Evolutionary conservation across 1,140 invertebrate genomes (phyloP), one percentile per base, ranked within the genome.

Genomic region (Cardiocondyla obscurior): DNA sequence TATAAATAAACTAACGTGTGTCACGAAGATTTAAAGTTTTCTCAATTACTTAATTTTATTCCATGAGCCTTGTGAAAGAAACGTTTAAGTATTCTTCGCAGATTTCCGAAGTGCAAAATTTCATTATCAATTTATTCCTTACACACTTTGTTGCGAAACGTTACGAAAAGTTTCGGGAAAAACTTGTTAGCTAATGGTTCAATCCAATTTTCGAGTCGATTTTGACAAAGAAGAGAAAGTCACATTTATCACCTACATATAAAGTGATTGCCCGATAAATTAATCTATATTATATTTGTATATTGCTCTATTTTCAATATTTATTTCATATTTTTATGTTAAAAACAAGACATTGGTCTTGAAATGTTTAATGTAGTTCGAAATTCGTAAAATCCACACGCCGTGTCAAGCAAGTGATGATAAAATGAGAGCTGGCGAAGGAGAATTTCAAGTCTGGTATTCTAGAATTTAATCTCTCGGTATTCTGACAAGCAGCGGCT

Each of bases 381-480:
- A 77, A 77, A 65, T 51, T 39, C 14, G 2, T 65, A 49, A n/a
- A 51, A 65, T 77, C 8, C 16, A 30, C 22, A 19, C 7, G 14
- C 12, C 39, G 22, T 53, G 6, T 53, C 74, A 36, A 28, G 44
- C 36, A 51, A 51, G 2, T 1, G 19, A 5, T 6, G 16, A 65
- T 25, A 49, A 3, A 39, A 25, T 39, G 60, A 51, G 10, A 14
- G 16, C 22, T 0, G 55, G 3, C 8, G 12, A 28, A 39, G 16
- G 10, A 30, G 6, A 49, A 22, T 33, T 12, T 3, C 5, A 36
- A 19, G 44, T 39, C 16, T 39, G 30, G 10, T 51, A 65, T 77
- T 67, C 12, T 67, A 77, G 60, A 77, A 67, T 67, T 77, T 77
- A 39, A 77, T 77, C 19, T 39, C 44, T 30, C 6, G 16, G 6